Base-by-base conservation (phyloP, 2,888 invertebrate genomes). In the Catocala fraxini region DNA sequence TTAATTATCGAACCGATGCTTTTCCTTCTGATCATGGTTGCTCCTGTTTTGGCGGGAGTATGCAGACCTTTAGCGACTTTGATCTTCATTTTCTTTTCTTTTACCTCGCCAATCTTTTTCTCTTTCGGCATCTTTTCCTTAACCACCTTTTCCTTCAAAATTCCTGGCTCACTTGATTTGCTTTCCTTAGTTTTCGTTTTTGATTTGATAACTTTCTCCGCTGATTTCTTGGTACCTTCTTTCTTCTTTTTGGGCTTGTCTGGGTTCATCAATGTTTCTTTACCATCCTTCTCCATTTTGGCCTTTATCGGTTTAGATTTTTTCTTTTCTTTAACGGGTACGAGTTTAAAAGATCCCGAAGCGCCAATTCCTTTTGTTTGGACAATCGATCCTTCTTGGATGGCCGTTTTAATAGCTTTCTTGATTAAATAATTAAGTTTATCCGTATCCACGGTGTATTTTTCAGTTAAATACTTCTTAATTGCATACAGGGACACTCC, bases 1-100 rank as follows among this genome's bases (percentile, higher is more conserved):
- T 92, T 93, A 41, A 91, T 90, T 0, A 93, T 90, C 0, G 90
- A 87, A 0, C 92, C 92, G 0, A 91, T 85, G 15, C 92, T 93
- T 70, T 89, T 93, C 25, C 93, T 76, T 62, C 87, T 91, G 75
- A 85, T 83, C 73, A 89, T 83, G 47, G 72, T 71, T 0, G 70
- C 65, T 5, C 75, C 78, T 65, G 88, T 91, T 71, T 91, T 89
- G 35, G 79, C 48, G n/a, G 89, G 86, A 61, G 88, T 84, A 51
- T 71, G 63, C 13, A 62, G 51, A 0, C 49, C 70, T 56, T 82
- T 81, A 5, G 77, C 62, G 12, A 70, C 65, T 65, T 68, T 81
- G 0, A 51, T 67, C 41, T 74, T 76, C 0, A 7, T 45, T 49
- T 57, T 63, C 58, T 73, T 72, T 6, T 47, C 60, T 5, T 61